Evolutionary conservation across 2,113 vertebrate species (phyloP).

Genomic region (Gopherus evgoodei): DNA sequence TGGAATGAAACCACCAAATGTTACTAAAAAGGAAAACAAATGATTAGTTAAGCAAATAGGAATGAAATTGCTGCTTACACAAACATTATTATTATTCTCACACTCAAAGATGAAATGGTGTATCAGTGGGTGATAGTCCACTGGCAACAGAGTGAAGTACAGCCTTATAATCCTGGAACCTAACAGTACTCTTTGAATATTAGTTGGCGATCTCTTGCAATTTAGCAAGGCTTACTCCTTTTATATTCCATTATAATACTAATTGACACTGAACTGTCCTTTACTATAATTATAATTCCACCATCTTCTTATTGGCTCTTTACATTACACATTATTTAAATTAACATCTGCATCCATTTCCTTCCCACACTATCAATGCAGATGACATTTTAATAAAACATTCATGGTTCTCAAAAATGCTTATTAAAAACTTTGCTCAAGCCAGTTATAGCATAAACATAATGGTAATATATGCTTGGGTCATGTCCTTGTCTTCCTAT

Average conservation of each 20-base stretch:
- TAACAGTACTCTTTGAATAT: neutral
- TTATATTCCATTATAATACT: neutral
- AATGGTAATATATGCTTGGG: too few species aligned
- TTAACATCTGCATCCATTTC: too few species aligned
- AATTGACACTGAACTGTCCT: neutral
- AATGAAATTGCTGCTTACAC: neutral
- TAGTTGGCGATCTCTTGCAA: neutral
- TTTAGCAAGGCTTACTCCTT: neutral
- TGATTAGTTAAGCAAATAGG: neutral
- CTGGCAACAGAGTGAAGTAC: neutral
- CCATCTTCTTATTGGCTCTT: neutral
- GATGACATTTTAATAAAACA: too few species aligned
- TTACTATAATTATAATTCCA: neutral
- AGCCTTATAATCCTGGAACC: neutral
- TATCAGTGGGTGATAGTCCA: neutral
- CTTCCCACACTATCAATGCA: too few species aligned
- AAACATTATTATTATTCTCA: neutral
- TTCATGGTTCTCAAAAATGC: too few species aligned
- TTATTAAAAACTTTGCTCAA: too few species aligned
- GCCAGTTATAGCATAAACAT: too few species aligned
- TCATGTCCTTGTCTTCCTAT: too few species aligned
- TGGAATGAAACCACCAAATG: neutral
- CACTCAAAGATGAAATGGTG: too few species aligned
- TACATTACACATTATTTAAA: neutral
- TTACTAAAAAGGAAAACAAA: neutral